Evolutionary conservation across 2,797 vertebrate genomes (phyloP).

Genomic region (Artibeus jamaicensis): DNA sequence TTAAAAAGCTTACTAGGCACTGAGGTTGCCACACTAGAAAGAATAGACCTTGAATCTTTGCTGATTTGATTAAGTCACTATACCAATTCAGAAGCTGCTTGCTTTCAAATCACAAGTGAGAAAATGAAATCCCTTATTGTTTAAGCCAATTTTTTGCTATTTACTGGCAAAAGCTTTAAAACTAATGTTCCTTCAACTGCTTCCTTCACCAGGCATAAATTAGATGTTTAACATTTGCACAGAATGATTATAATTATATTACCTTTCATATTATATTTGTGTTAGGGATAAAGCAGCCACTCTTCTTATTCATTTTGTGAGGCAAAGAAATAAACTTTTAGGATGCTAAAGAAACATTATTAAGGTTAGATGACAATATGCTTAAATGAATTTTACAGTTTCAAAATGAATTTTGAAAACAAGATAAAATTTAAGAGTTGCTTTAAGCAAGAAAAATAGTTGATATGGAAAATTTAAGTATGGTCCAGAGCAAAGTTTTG

Average conservation of each 20-base stretch:
- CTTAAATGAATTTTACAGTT: neutral
- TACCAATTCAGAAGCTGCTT: neutral
- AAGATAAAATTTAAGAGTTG: neutral
- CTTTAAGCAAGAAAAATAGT: neutral
- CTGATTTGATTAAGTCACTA: neutral
- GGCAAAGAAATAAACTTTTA: neutral
- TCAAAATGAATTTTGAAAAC: neutral
- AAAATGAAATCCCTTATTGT: neutral
- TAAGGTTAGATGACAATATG: neutral
- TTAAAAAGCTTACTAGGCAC: neutral
- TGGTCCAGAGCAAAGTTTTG: neutral
- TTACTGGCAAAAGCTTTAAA: neutral
- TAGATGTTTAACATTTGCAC: neutral
- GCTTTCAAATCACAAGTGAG: neutral
- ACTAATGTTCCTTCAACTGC: neutral
- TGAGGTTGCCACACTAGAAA: neutral
- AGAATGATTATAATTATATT: neutral
- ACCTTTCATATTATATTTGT: neutral
- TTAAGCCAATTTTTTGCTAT: neutral
- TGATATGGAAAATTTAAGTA: neutral
- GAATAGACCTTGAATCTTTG: neutral
- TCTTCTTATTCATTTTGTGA: neutral
- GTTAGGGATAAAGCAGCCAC: neutral
- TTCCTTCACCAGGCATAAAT: neutral
- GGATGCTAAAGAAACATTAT: neutral